These are phyloP conservation scores for Apamea epomidion DNA, from an alignment of 2,888 invertebrate genomes.

Conservation along the genomic window DNA sequence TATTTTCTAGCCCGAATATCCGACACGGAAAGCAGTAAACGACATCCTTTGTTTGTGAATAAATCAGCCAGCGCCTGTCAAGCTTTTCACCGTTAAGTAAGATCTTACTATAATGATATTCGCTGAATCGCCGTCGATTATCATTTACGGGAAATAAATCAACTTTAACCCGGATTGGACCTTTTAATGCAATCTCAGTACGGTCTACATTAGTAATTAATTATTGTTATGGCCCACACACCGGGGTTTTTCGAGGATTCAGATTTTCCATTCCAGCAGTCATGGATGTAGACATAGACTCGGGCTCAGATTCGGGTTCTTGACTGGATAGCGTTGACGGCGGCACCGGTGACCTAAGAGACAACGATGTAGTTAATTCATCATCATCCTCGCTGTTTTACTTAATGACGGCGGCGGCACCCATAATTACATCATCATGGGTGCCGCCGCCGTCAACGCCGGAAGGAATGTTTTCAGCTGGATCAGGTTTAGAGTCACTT, in stretches of 20 bases:
- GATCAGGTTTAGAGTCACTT: background rate
- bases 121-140: slow-evolving; percentile 1
- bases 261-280: slow-evolving; percentile 1
- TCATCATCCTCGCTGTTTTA: background rate
- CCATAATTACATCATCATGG: too few relatives aligned
- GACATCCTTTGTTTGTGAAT: too few relatives aligned
- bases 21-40: too few relatives aligned
- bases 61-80: background rate
- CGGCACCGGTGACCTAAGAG: background rate
- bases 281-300: too few relatives aligned
- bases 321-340: background rate
- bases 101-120: background rate
- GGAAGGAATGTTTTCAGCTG: background rate
- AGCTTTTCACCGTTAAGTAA: background rate
- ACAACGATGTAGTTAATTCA: background rate
- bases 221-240: slow-evolving; percentile 1
- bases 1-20: too few relatives aligned
- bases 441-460: too few relatives aligned
- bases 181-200: slow-evolving; percentile 1
- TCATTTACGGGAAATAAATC: background rate
- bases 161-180: background rate
- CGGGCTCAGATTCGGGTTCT: background rate
- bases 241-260: background rate
- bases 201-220: too few relatives aligned
- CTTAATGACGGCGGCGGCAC: too few relatives aligned